phyloP scores from a whole-genome alignment of 2,888 invertebrate species.

The Metacarcinus magister region DNA sequence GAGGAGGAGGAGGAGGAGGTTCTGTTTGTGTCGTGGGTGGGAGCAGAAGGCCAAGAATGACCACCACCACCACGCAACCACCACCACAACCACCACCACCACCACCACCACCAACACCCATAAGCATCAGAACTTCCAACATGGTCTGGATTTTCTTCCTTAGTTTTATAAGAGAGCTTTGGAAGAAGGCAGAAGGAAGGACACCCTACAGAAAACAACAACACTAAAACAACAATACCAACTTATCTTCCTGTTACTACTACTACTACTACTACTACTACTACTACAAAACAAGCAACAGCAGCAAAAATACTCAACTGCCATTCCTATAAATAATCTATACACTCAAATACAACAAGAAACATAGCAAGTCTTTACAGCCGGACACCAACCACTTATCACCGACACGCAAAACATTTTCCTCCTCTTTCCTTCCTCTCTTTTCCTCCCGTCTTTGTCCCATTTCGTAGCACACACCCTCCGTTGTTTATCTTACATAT shows the following conservation, averaged over 20 bases:
- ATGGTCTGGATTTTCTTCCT: not conserved
- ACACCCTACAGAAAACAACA: not conserved
- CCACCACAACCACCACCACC: not conserved
- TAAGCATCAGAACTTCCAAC: not conserved
- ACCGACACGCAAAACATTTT: not conserved
- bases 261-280: not conserved
- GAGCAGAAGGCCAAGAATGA: not conserved
- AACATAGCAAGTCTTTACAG: not conserved
- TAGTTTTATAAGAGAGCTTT: not conserved
- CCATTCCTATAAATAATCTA: not conserved
- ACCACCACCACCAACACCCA: not conserved
- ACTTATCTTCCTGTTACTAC: not conserved
- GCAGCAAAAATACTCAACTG: not conserved
- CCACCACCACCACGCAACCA: not conserved
- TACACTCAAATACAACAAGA: not conserved
- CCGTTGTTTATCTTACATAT: not conserved
- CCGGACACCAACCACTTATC: not conserved
- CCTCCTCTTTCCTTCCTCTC: not conserved
- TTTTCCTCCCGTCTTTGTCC: not conserved
- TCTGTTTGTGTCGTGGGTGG: not conserved
- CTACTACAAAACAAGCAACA: not conserved
- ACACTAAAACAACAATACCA: not conserved
- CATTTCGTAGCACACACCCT: not conserved
- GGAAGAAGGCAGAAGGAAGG: not conserved
- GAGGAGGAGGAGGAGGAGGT: conserved; percentile 37